phyloP scores from a whole-genome alignment of 2,888 invertebrate genomes.

The Chrysolina oricalcia region DNA sequence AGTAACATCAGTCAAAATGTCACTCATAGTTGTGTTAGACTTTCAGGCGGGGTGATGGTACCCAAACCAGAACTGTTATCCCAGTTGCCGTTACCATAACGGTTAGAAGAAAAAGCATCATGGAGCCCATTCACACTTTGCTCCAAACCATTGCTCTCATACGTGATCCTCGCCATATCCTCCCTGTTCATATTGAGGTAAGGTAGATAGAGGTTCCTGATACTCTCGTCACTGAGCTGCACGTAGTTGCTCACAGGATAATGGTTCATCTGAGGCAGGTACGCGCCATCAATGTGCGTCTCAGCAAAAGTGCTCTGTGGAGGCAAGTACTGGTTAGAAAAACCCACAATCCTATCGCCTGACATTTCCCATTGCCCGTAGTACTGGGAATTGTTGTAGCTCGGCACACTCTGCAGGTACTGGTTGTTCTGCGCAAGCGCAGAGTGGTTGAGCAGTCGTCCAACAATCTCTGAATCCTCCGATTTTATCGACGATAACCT shows the following conservation, averaged over 20 bases:
- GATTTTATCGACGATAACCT: slow-evolving; percentile 33
- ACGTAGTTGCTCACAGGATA: slow-evolving; percentile 33
- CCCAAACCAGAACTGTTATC: slow-evolving; percentile 36
- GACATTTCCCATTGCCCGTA: slow-evolving; percentile 40
- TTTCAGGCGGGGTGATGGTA: slow-evolving; percentile 38
- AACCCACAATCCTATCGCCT: slow-evolving; percentile 12
- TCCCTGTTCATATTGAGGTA: slow-evolving; percentile 37
- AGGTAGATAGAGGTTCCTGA: slow-evolving; percentile 34
- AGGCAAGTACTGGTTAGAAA: slow-evolving; percentile 41
- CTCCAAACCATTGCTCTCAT: background rate
- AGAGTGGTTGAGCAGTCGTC: slow-evolving; percentile 67
- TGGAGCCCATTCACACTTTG: slow-evolving; percentile 3
- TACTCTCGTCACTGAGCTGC: slow-evolving; percentile 23
- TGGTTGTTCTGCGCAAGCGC: slow-evolving; percentile 56
- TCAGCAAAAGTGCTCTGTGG: slow-evolving; percentile 34
- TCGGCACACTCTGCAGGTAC: slow-evolving; percentile 39
- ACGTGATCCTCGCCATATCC: background rate
- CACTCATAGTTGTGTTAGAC: slow-evolving; percentile 39
- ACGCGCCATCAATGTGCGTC: slow-evolving; percentile 29
- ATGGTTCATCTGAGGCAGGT: slow-evolving; percentile 33
- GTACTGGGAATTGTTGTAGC: slow-evolving; percentile 35
- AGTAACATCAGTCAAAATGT: too few species aligned
- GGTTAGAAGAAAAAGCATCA: slow-evolving; percentile 29
- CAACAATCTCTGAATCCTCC: slow-evolving; percentile 68
- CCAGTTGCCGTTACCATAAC: slow-evolving; percentile 34